Base-by-base conservation (phyloP, 2,888 invertebrate species). In the Polymixis flavicincta region DNA sequence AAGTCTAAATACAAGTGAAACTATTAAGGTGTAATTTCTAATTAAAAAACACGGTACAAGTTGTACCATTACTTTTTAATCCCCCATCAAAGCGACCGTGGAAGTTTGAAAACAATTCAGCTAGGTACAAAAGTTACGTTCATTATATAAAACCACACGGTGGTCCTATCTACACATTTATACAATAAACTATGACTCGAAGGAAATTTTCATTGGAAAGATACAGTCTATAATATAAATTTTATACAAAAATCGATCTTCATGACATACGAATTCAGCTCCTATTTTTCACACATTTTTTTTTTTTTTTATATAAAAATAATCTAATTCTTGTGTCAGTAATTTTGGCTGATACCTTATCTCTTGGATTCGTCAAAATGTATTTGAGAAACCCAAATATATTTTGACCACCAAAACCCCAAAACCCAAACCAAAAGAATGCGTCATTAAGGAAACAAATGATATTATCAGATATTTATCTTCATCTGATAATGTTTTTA, bases 171-270 rank as follows among this genome's bases (percentile, higher is more conserved):
- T 78, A 83, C 66, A 82, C 77, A 79, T 80, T 77, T 78, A 84
- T 55, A 73, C 76, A 81, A 80, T 74, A 71, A 54, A 68, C 71
- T 86, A 87, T 66, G 77, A 87, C 77, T 81, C 78, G 73, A 71
- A 82, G 74, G 68, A 88, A 83, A 76, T 81, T 80, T 89, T 83
- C 80, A 78, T 78, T 85, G 66, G 73, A 84, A 83, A 88, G 70
- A 84, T 54, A 83, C 76, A 89, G 85, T 87, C 84, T 86, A 84
- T 85, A 50, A 78, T 84, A 87, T 85, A 89, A 87, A 85, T 83
- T 61, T 76, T 74, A 55, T 76, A 75, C 37, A 71, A 71, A 75
- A 79, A 55, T 69, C 42, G 17, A 60, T 84, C 78, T 82, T 74
- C 75, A 54, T 80, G 80, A 75, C 63, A 67, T 84, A 80, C 81